A percentile compares a stretch with the other conserved stretches of the same genome.
These are phyloP conservation scores for Alloplasta piceator DNA, from an alignment of 2,888 invertebrate species.

Conservation along the genomic window DNA sequence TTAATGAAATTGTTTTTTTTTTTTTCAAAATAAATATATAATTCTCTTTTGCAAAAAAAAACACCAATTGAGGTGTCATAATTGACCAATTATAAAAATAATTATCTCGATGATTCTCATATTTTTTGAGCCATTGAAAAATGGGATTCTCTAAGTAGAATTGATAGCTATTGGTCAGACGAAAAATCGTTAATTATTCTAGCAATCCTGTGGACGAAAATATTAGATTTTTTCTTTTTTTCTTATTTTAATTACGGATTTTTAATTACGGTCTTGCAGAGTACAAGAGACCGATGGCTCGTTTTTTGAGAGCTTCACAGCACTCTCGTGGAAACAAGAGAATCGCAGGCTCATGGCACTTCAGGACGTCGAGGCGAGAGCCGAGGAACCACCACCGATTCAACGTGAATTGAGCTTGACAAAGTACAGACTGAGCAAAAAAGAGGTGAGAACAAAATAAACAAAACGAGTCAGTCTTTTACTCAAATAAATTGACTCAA, in stretches of 20 bases:
- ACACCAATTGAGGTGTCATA: no score
- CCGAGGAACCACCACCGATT: conserved; percentile 84
- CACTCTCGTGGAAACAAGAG: conserved; percentile 96
- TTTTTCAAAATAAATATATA: no score
- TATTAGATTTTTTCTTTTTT: background rate
- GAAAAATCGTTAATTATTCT: no score
- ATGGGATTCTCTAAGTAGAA: no score
- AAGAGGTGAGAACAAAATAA: conserved; percentile 70
- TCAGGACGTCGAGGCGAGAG: conserved; percentile 89
- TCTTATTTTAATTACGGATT: conserved; percentile 12
- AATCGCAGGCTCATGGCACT: conserved; percentile 92
- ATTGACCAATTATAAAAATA: no score
- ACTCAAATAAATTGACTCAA: no score
- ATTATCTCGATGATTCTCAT: no score
- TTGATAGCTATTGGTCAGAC: no score
- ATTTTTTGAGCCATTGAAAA: no score
- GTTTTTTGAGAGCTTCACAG: conserved; percentile 97
- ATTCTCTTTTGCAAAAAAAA: no score
- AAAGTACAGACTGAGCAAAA: conserved; percentile 74
- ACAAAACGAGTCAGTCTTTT: no score
- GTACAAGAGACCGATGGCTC: conserved; percentile 97
- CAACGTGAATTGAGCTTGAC: conserved; percentile 81
- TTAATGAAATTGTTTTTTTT: no score
- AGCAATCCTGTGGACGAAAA: background rate
- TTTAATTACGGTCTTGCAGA: conserved; percentile 84